Evolutionary conservation across 2,797 vertebrate species (phyloP).

Genomic region (Rousettus madagascariensis): DNA sequence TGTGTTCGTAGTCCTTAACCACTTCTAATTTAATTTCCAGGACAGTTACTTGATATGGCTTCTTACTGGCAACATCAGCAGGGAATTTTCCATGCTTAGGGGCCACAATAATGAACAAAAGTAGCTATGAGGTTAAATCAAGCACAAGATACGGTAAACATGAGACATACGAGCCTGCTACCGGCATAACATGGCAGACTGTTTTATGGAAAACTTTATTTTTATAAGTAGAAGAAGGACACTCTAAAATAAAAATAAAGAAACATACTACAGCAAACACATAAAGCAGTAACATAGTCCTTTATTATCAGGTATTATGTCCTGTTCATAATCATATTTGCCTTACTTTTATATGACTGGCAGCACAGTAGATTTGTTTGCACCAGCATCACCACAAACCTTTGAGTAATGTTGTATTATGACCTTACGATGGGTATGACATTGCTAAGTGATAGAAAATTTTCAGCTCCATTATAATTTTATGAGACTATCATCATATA

Average conservation of each 20-base stretch:
- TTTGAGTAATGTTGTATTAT: not conserved
- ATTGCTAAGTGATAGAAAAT: not conserved
- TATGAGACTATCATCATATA: not conserved
- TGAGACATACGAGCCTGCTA: not conserved
- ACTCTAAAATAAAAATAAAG: not conserved
- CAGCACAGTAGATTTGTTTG: not conserved
- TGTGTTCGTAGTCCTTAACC: not conserved
- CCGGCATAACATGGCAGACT: not conserved
- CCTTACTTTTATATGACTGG: not conserved
- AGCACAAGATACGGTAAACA: not conserved
- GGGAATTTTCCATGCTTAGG: not conserved
- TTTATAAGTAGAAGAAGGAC: not conserved
- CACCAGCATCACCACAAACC: not conserved
- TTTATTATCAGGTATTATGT: not conserved
- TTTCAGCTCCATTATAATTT: not conserved
- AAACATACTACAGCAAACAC: not conserved
- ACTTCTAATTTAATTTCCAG: not conserved
- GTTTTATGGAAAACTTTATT: not conserved
- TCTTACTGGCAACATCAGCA: not conserved
- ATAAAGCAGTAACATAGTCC: not conserved
- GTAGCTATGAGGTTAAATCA: not conserved
- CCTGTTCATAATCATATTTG: not conserved
- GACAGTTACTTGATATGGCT: not conserved
- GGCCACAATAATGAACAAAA: not conserved
- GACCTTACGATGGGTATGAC: not conserved